A percentile compares a stretch with the other conserved stretches of the same genome.
Conservation (phyloP, 2,113 vertebrate genomes). For the Colinus virginianus region DNA sequence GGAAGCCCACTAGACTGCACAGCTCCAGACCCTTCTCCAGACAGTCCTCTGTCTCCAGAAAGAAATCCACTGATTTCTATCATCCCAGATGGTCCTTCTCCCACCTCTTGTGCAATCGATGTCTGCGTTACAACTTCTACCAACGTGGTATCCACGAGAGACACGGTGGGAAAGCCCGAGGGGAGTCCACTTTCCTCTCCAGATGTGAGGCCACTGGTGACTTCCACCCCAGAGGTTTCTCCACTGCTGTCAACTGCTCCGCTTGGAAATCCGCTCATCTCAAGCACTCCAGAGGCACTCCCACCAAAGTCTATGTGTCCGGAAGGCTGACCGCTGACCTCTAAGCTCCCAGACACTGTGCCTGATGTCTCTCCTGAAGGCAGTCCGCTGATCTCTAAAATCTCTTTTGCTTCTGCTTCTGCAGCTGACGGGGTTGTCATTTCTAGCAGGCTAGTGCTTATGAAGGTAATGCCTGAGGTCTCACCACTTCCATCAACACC, state of each 20-base stretch:
- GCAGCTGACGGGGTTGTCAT: conserved; percentile 59
- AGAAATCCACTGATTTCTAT: conserved; percentile 79
- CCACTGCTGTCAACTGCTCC: conserved; percentile 76
- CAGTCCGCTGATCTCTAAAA: conserved; percentile 81
- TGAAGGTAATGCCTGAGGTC: conserved; percentile 73
- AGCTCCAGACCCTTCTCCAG: conserved; percentile 74
- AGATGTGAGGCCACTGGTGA: conserved; percentile 71
- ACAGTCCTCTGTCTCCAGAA: conserved; percentile 72
- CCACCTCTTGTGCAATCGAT: conserved; percentile 81
- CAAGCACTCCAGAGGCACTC: conserved; percentile 76
- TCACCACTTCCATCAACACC: conserved; percentile 71
- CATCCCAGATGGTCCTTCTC: conserved; percentile 81
- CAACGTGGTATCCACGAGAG: conserved; percentile 81
- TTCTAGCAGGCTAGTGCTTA: conserved; percentile 79
- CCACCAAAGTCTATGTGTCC: conserved; percentile 74
- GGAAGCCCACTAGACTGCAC: conserved; percentile 66
- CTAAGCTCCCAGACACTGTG: conserved; percentile 69
- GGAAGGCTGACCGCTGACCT: conserved; percentile 75
- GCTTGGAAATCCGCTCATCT: conserved; percentile 76
- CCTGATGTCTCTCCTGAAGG: conserved; percentile 79
- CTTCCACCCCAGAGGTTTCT: conserved; percentile 73
- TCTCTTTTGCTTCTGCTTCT: conserved; percentile 81
- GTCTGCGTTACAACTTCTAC: conserved; percentile 77
- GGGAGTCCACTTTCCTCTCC: conserved; percentile 80
- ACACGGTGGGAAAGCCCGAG: conserved; percentile 78